Conservation (phyloP, 2,797 vertebrate genomes). For the Alca torda region DNA sequence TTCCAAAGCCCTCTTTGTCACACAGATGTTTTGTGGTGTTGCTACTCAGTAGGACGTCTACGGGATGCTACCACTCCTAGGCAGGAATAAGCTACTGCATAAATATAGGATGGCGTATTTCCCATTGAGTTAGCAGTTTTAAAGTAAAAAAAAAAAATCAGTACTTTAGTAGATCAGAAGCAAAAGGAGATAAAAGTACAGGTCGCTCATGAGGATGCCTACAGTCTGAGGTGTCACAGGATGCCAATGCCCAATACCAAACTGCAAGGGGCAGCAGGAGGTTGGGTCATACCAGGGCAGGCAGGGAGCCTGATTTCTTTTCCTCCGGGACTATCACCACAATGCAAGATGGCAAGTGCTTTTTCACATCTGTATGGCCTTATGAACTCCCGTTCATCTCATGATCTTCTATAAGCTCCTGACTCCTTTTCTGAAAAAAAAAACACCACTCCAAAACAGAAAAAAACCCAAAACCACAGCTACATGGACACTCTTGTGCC, state of each 20-base stretch:
- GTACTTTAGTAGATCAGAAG: not conserved
- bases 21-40: not conserved
- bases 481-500: not conserved
- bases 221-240: not conserved
- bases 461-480: not conserved
- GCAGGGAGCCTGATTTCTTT: not conserved
- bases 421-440: not conserved
- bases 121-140: not conserved
- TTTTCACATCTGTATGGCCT: not conserved
- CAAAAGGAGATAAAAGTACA: not conserved
- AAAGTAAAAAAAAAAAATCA: not conserved
- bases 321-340: not conserved
- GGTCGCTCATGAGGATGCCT: not conserved
- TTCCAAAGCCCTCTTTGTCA: not conserved
- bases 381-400: not conserved
- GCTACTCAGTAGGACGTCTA: not conserved
- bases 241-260: not conserved
- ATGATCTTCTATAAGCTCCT: not conserved
- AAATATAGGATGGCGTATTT: not conserved
- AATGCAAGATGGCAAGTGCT: not conserved
- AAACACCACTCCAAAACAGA: not conserved
- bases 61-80: not conserved
- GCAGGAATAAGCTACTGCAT: not conserved
- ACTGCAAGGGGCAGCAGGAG: not conserved
- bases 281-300: not conserved